Evolutionary conservation across 2,797 vertebrate species (phyloP).

Genomic region (Cossypha heuglini): DNA sequence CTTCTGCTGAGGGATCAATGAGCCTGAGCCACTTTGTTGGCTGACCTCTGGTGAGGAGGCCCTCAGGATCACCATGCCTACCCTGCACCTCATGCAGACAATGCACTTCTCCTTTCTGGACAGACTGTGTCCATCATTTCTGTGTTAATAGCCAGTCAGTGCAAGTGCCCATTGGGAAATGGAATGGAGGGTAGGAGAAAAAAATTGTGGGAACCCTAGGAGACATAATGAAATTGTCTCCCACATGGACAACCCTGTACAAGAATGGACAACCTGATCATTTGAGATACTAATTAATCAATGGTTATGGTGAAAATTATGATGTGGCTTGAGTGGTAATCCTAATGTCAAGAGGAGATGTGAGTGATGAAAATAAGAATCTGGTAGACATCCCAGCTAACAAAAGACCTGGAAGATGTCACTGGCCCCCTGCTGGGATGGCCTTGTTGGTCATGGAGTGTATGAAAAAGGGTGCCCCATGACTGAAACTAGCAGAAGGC

Average conservation of each 20-base stretch:
- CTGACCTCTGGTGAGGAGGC: not conserved
- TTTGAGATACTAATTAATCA: not conserved
- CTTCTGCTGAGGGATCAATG: not conserved
- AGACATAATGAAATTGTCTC: not conserved
- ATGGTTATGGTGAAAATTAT: not conserved
- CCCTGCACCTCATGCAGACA: not conserved
- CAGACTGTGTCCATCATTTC: not conserved
- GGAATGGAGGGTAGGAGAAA: not conserved
- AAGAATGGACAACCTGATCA: not conserved
- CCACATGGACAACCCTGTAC: not conserved
- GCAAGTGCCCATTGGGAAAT: not conserved
- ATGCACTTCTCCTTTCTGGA: not conserved
- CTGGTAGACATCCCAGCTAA: not conserved
- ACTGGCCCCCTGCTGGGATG: not conserved
- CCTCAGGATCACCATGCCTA: not conserved
- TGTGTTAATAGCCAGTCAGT: not conserved
- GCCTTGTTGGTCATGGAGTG: not conserved
- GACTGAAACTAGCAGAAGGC: not conserved
- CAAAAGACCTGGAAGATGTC: not conserved
- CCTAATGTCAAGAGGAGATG: not conserved
- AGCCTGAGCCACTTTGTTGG: not conserved
- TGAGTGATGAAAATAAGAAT: not conserved
- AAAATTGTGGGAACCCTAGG: not conserved
- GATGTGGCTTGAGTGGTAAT: not conserved
- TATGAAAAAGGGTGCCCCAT: not conserved